Percentiles rank a stretch among this genome's conserved stretches.
These are phyloP conservation scores for Erythrocebus patas DNA, from an alignment of 2,113 vertebrate genomes.

Conservation along the genomic window DNA sequence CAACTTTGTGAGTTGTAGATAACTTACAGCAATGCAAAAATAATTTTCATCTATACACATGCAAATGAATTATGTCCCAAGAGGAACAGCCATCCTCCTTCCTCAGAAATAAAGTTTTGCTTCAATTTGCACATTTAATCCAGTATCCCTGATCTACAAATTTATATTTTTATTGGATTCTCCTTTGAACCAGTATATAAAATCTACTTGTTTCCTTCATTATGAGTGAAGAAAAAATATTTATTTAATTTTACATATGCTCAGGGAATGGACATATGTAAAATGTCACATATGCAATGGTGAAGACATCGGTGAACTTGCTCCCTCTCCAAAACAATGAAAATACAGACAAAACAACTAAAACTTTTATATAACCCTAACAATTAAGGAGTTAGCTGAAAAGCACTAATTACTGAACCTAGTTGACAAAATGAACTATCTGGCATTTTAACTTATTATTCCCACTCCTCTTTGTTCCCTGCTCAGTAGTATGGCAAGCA, in stretches of 20 bases:
- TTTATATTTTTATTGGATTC: neutral
- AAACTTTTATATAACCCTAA: neutral
- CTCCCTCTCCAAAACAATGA: neutral
- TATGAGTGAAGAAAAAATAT: neutral
- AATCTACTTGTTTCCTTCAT: neutral
- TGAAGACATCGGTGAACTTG: neutral
- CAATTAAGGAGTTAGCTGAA: neutral
- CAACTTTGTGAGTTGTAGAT: neutral
- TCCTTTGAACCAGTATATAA: neutral
- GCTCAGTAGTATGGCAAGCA: neutral
- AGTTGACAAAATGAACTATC: neutral
- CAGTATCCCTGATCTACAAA: neutral
- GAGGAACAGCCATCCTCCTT: neutral
- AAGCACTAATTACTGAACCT: neutral
- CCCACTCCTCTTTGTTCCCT: neutral
- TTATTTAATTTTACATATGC: neutral
- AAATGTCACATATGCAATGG: neutral
- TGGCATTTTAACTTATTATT: neutral
- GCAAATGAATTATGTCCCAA: neutral
- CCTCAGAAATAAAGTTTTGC: neutral
- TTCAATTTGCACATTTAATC: neutral
- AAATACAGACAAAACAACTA: neutral
- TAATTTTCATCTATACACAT: neutral
- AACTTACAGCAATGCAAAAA: neutral
- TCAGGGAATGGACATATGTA: neutral